A percentile compares a stretch with the other conserved stretches of the same genome.
These are phyloP conservation scores for Erebia aethiops DNA, from an alignment of 2,888 invertebrate species.

Conservation along the genomic window DNA sequence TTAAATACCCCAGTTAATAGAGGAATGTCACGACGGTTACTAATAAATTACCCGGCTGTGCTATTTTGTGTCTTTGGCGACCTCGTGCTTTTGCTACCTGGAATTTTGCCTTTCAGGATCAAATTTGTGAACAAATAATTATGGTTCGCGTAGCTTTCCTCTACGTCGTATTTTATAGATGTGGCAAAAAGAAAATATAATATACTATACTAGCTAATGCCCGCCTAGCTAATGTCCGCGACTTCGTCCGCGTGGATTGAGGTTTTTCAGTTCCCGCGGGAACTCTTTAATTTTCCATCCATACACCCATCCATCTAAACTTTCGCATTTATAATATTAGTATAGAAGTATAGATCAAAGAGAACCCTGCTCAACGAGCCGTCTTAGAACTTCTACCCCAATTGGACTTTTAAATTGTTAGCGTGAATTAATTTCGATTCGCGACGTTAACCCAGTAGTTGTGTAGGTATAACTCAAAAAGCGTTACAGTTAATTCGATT, in stretches of 20 bases:
- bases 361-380: not conserved
- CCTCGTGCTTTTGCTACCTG: not conserved
- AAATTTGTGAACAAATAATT: not conserved
- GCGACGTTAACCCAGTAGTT: slow-evolving; percentile 17
- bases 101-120: not conserved
- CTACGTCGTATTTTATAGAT: not conserved
- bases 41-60: slow-evolving; percentile 15
- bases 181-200: no score
- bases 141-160: not conserved
- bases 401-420: slow-evolving; percentile 17
- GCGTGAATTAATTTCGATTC: slow-evolving; percentile 14
- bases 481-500: slow-evolving; percentile 53
- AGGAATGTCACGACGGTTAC: slow-evolving; percentile 18
- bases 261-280: no score
- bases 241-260: no score
- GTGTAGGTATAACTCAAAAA: slow-evolving; percentile 21
- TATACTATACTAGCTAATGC: no score
- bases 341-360: no score
- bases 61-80: slow-evolving; percentile 2
- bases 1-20: slow-evolving; percentile 22
- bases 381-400: not conserved
- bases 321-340: no score
- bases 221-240: no score
- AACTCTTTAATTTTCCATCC: no score
- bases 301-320: no score